These are phyloP conservation scores for Syritta pipiens DNA, from an alignment of 2,888 invertebrate species.

Conservation along the genomic window DNA sequence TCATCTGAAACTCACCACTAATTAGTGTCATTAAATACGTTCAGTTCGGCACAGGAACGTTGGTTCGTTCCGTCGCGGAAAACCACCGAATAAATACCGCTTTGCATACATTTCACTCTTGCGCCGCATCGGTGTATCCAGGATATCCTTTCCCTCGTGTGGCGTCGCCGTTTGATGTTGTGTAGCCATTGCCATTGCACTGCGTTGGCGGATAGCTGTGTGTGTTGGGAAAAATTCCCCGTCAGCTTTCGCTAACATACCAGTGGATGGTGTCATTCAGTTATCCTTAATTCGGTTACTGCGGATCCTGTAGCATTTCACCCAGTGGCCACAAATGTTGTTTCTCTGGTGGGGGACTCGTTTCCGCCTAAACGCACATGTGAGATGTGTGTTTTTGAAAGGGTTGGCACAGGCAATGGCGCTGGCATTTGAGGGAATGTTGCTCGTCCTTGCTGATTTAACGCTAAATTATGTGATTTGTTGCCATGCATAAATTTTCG, in stretches of 20 bases:
- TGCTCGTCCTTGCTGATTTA: conserved; percentile 47
- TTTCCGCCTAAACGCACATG: conserved; percentile 66
- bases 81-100: conserved; percentile 70
- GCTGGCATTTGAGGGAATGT: conserved; percentile 18
- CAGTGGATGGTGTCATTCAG: conserved; percentile 67
- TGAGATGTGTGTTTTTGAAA: conserved; percentile 68
- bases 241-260: conserved; percentile 60
- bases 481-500: conserved; percentile 51
- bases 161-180: conserved; percentile 59
- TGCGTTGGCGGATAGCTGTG: conserved; percentile 1
- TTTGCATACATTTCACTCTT: conserved; percentile 65
- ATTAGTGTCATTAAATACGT: conserved; percentile 79
- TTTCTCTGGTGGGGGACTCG: conserved; percentile 58
- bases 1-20: conserved; percentile 78
- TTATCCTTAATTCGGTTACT: conserved; percentile 69
- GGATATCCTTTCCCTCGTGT: conserved; percentile 53
- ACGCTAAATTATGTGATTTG: conserved; percentile 68
- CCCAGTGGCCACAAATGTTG: conserved; percentile 69
- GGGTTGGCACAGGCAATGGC: conserved; percentile 39
- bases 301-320: conserved; percentile 69
- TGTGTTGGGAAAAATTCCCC: conserved; percentile 56
- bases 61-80: conserved; percentile 62
- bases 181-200: conserved; percentile 15
- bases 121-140: conserved; percentile 10
- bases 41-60: conserved; percentile 75